These are phyloP conservation scores for Sminthopsis crassicaudata DNA, from an alignment of 2,113 vertebrate species.

Conservation along the genomic window DNA sequence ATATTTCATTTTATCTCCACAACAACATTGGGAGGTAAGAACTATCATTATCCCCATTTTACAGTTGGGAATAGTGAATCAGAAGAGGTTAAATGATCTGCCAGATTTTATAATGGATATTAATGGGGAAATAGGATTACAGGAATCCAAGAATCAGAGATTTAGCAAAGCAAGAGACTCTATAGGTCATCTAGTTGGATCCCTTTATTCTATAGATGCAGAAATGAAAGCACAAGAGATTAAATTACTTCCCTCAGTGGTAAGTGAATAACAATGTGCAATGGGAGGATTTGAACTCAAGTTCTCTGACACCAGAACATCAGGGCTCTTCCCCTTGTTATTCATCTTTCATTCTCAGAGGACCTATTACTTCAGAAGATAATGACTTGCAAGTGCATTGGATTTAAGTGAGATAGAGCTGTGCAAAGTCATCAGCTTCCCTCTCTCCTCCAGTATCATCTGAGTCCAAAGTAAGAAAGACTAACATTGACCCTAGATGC, in stretches of 20 bases:
- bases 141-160: background rate
- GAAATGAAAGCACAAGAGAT: background rate
- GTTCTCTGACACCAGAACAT: background rate
- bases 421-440: background rate
- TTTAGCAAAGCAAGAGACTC: background rate
- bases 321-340: background rate
- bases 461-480: background rate
- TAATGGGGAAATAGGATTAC: constrained; percentile 5
- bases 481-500: background rate
- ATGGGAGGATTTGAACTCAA: background rate
- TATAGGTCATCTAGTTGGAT: background rate
- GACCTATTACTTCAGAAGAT: background rate
- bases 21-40: background rate
- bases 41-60: background rate
- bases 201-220: background rate
- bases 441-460: background rate
- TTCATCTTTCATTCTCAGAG: too few species aligned
- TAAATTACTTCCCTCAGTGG: background rate
- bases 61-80: background rate
- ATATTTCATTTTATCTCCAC: background rate
- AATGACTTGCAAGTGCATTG: background rate
- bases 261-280: background rate
- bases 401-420: background rate
- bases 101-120: constrained; percentile 22
- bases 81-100: background rate